Conservation (phyloP, 2,113 vertebrate genomes). For the Eurystomus gularis region DNA sequence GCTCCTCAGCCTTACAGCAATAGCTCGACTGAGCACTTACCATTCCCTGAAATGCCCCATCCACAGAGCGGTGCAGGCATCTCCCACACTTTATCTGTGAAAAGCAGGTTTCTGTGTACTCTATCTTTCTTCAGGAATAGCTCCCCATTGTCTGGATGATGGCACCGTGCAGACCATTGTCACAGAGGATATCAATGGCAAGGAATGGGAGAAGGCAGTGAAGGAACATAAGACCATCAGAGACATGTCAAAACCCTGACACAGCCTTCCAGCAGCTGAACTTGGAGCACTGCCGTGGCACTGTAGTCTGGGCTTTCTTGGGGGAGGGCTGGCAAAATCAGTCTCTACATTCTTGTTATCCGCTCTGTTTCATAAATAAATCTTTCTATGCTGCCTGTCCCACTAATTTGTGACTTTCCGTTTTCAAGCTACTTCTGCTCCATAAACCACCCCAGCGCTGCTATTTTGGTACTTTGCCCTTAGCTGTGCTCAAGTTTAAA, state of each 20-base stretch:
- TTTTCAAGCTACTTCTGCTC: background rate
- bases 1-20: background rate
- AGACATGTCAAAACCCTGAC: slow-evolving; percentile 85
- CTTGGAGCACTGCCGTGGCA: background rate
- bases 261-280: background rate
- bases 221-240: slow-evolving; percentile 84
- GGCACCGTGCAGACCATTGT: slow-evolving; percentile 83
- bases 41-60: background rate
- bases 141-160: slow-evolving; percentile 90
- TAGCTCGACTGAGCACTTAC: background rate
- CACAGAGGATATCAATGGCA: slow-evolving; percentile 86
- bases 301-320: background rate
- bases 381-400: background rate
- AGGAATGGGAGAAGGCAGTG: slow-evolving; percentile 91
- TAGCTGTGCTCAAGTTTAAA: background rate
- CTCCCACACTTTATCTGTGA: background rate
- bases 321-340: background rate
- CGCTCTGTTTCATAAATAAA: slow-evolving; percentile 57
- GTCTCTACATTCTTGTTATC: background rate
- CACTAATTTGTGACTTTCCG: background rate
- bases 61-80: background rate
- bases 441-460: background rate
- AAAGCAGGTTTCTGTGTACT: background rate
- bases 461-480: background rate
- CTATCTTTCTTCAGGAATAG: slow-evolving; percentile 79